Conservation (phyloP, 2,113 vertebrate genomes). For the Chaenocephalus aceratus region DNA sequence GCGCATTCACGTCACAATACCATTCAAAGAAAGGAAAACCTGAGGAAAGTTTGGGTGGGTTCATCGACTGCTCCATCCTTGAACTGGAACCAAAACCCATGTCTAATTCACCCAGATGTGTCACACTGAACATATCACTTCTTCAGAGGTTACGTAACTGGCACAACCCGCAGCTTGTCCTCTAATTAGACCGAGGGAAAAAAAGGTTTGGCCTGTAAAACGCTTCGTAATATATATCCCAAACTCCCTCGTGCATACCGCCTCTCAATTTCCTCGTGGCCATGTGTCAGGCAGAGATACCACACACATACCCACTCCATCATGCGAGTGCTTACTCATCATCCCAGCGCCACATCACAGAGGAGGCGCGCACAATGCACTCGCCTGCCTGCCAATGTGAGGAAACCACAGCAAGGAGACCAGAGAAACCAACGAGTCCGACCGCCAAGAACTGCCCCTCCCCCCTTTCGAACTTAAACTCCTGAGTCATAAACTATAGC, state of each 20-base stretch:
- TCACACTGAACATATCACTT: conserved; percentile 42
- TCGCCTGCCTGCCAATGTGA: conserved; percentile 74
- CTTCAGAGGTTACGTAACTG: conserved; percentile 63
- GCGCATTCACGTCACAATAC: neutral
- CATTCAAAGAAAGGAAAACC: conserved; percentile 29
- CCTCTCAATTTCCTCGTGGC: conserved; percentile 52
- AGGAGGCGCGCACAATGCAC: conserved; percentile 62
- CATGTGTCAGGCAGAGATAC: conserved; percentile 72
- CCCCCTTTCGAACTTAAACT: neutral
- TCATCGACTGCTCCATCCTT: conserved; percentile 27
- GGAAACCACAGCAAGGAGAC: conserved; percentile 72
- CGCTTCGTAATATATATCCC: conserved; percentile 63
- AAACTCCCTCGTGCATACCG: conserved; percentile 48
- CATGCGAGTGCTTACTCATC: conserved; percentile 76
- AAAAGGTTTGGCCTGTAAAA: conserved; percentile 59
- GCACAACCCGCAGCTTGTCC: conserved; percentile 61
- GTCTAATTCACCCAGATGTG: conserved; percentile 51
- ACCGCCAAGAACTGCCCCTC: neutral
- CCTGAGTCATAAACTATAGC: conserved; percentile 66
- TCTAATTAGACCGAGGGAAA: conserved; percentile 64
- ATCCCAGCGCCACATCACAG: conserved; percentile 74
- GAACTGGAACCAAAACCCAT: conserved; percentile 24
- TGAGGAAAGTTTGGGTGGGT: conserved; percentile 24
- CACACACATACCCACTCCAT: conserved; percentile 65
- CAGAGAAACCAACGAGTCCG: conserved; percentile 52